These are phyloP conservation scores for Bombylius major DNA, from an alignment of 2,888 invertebrate genomes.

Conservation along the genomic window DNA sequence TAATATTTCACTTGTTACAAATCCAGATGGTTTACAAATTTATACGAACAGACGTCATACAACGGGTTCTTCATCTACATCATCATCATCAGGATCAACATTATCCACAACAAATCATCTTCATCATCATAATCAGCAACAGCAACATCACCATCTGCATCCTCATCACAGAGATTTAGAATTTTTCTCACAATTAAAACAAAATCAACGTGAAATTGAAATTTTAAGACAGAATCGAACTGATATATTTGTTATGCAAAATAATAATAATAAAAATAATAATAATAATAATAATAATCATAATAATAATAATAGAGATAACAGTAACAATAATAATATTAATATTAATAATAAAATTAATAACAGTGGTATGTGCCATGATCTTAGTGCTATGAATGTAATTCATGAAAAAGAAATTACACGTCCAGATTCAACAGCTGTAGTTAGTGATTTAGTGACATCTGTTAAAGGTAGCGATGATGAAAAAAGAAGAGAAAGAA, in stretches of 20 bases:
- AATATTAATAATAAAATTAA: slow-evolving; percentile 10
- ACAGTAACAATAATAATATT: slow-evolving; percentile 10
- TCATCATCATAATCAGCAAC: background rate
- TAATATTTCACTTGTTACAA: background rate
- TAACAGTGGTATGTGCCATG: slow-evolving; percentile 11
- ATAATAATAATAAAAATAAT: slow-evolving; percentile 24
- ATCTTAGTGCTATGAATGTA: slow-evolving; percentile 8
- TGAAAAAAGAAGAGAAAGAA: slow-evolving; percentile 29
- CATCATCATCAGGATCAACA: slow-evolving; percentile 12
- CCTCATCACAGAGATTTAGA: slow-evolving; percentile 2
- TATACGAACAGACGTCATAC: slow-evolving; percentile 6
- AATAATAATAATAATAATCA: slow-evolving; percentile 18
- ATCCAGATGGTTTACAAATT: background rate
- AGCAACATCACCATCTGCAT: background rate
- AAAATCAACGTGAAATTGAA: slow-evolving; percentile 23
- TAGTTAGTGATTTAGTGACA: slow-evolving; percentile 7
- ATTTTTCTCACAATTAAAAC: slow-evolving; percentile 7
- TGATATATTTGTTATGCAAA: slow-evolving; percentile 19
- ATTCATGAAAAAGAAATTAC: slow-evolving; percentile 12
- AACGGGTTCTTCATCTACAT: slow-evolving; percentile 30
- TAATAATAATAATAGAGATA: slow-evolving; percentile 12
- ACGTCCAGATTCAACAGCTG: slow-evolving; percentile 34
- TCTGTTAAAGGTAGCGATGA: slow-evolving; percentile 21
- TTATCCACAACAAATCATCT: background rate
- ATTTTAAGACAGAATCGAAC: slow-evolving; percentile 20